Conservation (phyloP, 2,113 vertebrate genomes). For the Stictonetta naevosa region DNA sequence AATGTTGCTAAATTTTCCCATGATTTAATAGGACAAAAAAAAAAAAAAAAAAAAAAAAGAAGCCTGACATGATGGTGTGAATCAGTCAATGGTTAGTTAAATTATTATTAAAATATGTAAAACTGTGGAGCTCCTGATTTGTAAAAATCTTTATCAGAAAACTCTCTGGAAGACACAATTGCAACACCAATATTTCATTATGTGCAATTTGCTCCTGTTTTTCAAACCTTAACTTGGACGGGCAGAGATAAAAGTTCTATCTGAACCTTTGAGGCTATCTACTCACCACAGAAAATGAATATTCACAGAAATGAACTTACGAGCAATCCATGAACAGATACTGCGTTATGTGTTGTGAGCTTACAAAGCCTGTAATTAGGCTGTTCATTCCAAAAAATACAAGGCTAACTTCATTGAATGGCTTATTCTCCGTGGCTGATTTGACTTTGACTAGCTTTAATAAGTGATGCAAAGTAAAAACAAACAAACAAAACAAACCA, state of each 20-base stretch:
- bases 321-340: not conserved
- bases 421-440: not conserved
- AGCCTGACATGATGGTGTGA: not conserved
- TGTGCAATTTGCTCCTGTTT: not conserved
- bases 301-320: not conserved
- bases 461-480: not conserved
- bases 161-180: not conserved
- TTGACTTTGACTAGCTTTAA: not conserved
- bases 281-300: not conserved
- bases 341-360: not conserved
- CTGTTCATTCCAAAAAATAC: not conserved
- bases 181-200: not conserved
- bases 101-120: not conserved
- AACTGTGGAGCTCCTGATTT: not conserved
- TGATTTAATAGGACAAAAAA: not conserved
- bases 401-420: not conserved
- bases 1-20: not conserved
- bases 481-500: not conserved
- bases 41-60: no score
- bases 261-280: fast-evolving
- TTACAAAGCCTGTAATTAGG: not conserved
- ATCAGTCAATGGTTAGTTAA: not conserved
- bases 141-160: not conserved
- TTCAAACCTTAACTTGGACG: not conserved
- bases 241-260: not conserved